Evolutionary conservation across 92 coral and sea anemone species (phyloP), one percentile per base, ranked within the genome.

Genomic region (Zoanthus gigantus): DNA sequence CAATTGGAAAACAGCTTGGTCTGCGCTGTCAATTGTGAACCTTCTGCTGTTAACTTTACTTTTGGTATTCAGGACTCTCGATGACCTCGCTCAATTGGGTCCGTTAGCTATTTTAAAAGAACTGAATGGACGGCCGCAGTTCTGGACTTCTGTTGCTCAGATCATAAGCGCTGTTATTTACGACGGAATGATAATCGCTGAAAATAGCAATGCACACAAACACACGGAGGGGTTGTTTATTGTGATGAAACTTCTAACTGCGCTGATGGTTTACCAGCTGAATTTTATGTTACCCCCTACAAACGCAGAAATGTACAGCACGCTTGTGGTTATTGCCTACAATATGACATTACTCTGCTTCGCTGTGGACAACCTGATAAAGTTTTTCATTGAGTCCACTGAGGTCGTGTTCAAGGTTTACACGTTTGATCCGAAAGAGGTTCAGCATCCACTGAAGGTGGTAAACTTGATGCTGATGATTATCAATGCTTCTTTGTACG

Each of bases 71-170:
- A 63, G 84, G 30, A 8, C 28, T 57, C 15, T 46, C 2, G 23
- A 10, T 60, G 75, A 81, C 23, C 85, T 81, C 60, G 66, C 37
- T 16, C 74, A 47, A 46, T 37, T 23, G 29, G 7, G 42, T 29
- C 8, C 50, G 2, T 17, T 31, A 1, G 61, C 9, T 11, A 47
- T 46, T 8, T 66, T 81, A 11, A 81, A 47, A 17, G 44, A 6
- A 65, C 30, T 81, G 28, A 68, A 0, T 12, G 16, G 58, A 47
- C 75, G 85, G 11, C 85, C 85, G 46, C 85, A 81, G 75, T 81
- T 81, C n/a, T 81, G 85, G 85, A 65, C 75, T 23, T 81, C 85
- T 29, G 46, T 81, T 65, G 75, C n/a, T 17, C 85, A 81, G 54
- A 46, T 81, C 11, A 23, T 37, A n/a, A 63, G 74, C 42, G 75